Base-by-base conservation (phyloP, 64 coral and sea anemone genomes). In the Montipora capricornis region DNA sequence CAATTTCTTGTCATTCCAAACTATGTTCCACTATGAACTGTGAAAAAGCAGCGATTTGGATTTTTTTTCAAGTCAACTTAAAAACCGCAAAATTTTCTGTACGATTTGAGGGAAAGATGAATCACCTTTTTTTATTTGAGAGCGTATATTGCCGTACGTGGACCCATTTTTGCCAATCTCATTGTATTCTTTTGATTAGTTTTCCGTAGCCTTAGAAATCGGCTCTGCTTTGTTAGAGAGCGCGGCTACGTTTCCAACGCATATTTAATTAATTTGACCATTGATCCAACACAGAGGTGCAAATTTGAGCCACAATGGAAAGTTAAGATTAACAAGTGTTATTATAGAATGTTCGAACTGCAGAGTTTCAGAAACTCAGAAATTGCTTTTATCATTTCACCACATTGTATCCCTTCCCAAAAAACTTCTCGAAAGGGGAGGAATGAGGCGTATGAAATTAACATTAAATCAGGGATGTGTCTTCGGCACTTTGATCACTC, bases 271-370 rank as follows among this genome's bases (percentile, higher is more conserved):
- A 79, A 97, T 97, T 94, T 91, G 83, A 81, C 89, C 71, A 88
- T 97, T 97, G 89, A 91, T 90, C 91, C 94, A 89, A 91, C 95
- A 94, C 92, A 47, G 92, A 80, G 77, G 95, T 97, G 95, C 91
- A 91, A 97, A 97, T 94, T 92, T 78, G 76, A 7, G 44, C 1
- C 22, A 94, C 92, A 97, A 97, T 92, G 64, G 75, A 62, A 90
- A 82, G 88, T 68, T 59, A 67, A 87, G 92, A 89, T 79, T 94
- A 92, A 50, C 80, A 55, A 89, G 85, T 58, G 46, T 92, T 95
- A 88, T 82, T 92, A 87, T 49, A 84, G 92, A 82, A 80, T 37
- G 17, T 15, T 88, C 51, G 37, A 68, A 55, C 52, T 5, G 57
- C 88, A 87, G 37, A 37, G 37, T 37, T 2, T 37, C 22, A 74